Evolutionary conservation across 2,113 vertebrate genomes (phyloP).

Genomic region (Sylvietta virens): DNA sequence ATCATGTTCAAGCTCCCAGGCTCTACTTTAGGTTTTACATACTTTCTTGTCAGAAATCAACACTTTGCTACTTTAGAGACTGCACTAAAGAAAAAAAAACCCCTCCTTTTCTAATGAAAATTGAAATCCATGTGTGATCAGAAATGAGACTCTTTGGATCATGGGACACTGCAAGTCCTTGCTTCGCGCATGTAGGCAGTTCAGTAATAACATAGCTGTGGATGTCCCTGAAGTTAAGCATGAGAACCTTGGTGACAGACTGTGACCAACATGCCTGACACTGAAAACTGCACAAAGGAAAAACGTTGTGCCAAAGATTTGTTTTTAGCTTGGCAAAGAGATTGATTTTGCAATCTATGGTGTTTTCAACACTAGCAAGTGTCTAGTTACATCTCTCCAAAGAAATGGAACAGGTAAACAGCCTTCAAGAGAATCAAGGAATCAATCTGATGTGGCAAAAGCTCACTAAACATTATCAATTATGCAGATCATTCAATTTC

Average conservation of each 20-base stretch:
- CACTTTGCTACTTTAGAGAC: not conserved
- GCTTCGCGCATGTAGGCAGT: not conserved
- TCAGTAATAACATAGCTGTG: not conserved
- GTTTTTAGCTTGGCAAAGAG: not conserved
- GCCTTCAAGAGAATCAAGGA: not conserved
- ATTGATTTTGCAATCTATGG: not conserved
- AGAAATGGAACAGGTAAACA: not conserved
- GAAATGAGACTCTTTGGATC: not conserved
- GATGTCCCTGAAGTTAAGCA: not conserved
- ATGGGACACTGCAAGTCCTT: not conserved
- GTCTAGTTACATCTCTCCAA: not conserved
- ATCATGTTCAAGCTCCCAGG: not conserved
- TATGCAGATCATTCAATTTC: not conserved
- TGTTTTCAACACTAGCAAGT: not conserved
- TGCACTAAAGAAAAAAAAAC: not conserved
- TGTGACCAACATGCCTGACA: not conserved
- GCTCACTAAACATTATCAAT: not conserved
- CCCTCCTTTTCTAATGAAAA: not conserved
- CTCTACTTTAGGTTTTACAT: not conserved
- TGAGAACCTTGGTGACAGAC: not conserved
- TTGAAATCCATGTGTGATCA: not conserved
- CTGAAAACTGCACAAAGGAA: not conserved
- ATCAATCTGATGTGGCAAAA: not conserved
- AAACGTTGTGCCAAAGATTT: not conserved
- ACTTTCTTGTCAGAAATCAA: not conserved